A percentile compares a stretch with the other conserved stretches of the same genome.
Evolutionary conservation across 2,797 vertebrate genomes (phyloP).

Genomic region (Amblyraja radiata): DNA sequence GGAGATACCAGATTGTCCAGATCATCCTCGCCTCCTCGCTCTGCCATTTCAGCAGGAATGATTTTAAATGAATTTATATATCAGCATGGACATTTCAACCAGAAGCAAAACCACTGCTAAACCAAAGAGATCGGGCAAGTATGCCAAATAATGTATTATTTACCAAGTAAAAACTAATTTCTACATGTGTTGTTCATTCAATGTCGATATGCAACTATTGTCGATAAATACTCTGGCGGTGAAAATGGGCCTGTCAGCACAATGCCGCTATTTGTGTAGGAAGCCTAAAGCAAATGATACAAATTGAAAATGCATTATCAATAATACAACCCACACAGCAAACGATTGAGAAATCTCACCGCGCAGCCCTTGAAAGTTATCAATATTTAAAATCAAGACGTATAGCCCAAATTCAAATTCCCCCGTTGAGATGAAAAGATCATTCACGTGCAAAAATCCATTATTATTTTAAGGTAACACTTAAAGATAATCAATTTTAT

Average conservation of each 20-base stretch:
- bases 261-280: not conserved
- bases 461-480: slow-evolving; percentile 11
- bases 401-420: slow-evolving; percentile 1
- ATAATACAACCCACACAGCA: not conserved
- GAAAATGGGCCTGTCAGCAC: not conserved
- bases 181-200: not conserved
- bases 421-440: not conserved
- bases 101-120: not conserved
- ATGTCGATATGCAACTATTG: not conserved
- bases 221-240: too few species aligned
- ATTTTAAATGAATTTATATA: not conserved
- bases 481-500: slow-evolving; percentile 25
- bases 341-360: not conserved
- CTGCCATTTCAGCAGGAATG: not conserved
- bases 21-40: not conserved
- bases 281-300: not conserved
- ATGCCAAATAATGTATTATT: not conserved
- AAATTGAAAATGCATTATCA: not conserved
- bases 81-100: not conserved
- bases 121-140: not conserved
- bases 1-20: not conserved
- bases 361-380: not conserved
- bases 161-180: not conserved
- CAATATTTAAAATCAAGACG: slow-evolving; percentile 27
- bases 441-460: slow-evolving; percentile 28